Evolutionary conservation across 2,113 vertebrate genomes (phyloP).

Genomic region (Coregonus clupeaformis): DNA sequence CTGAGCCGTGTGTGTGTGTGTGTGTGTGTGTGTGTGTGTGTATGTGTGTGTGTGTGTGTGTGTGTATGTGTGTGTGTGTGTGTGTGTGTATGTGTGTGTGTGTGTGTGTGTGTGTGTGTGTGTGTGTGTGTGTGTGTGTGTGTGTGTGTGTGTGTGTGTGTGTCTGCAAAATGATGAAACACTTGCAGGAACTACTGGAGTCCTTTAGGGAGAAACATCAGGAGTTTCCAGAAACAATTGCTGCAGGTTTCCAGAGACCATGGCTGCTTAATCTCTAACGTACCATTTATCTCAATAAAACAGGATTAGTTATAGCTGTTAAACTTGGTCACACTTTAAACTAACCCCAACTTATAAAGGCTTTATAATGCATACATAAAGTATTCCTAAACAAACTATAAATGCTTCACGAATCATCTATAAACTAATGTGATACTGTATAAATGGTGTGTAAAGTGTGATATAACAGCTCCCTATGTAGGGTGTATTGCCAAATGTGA

Average conservation of each 20-base stretch:
- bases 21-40: slow-evolving; percentile 27
- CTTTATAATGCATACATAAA: no score
- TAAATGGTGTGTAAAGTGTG: no score
- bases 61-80: slow-evolving; percentile 25
- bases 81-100: slow-evolving; percentile 22
- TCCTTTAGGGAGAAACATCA: slow-evolving; percentile 20
- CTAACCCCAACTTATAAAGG: neutral
- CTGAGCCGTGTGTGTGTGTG: neutral
- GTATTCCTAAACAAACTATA: no score
- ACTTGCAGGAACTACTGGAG: neutral
- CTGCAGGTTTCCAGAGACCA: slow-evolving; percentile 14
- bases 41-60: slow-evolving; percentile 12
- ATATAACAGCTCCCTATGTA: no score
- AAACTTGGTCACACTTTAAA: neutral
- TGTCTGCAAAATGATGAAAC: slow-evolving; percentile 10
- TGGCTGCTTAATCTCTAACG: slow-evolving; percentile 32
- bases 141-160: neutral
- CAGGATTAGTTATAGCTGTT: slow-evolving; percentile 6
- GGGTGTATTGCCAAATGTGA: neutral
- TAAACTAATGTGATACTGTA: no score
- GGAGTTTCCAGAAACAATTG: slow-evolving; percentile 29
- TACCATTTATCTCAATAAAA: slow-evolving; percentile 30
- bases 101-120: slow-evolving; percentile 16
- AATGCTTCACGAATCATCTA: neutral
- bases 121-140: slow-evolving; percentile 29